Base-by-base conservation (phyloP, 1,140 invertebrate species). In the Epicauta chinensis region DNA sequence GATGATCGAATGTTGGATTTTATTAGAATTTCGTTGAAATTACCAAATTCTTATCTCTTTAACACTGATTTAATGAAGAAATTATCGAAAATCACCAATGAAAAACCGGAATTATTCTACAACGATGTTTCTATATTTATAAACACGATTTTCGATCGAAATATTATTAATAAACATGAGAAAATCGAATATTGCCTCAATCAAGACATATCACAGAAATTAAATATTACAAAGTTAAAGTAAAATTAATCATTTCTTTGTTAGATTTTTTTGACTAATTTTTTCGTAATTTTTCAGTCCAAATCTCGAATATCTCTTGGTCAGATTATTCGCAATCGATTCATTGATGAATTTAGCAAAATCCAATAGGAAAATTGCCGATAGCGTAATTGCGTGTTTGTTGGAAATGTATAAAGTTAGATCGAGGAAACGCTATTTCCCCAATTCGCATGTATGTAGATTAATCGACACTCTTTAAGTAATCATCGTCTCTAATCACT, bases 381-480 rank as follows among this genome's bases (percentile, higher is more conserved):
- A 54, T 37, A 31, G 17, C 13, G 31, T 62, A n/a, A 38, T 51
- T 30, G 34, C 32, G 16, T 15, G 16, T n/a, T 42, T 64, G 23
- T 31, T 50, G 30, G 37, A 52, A 15, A 47, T 39, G 44, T 66
- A 64, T 46, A 37, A 30, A 16, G 15, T 43, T 29, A 23, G 51
- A 41, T 63, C 53, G 37, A 56, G 55, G n/a, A 64, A 63, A 15
- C 53, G 73, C 12, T 75, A 74, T 63, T 75, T 71, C 63, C 65
- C 68, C 31, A 64, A 72, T 59, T 74, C 72, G 12, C 48, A 60
- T 48, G 61, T 65, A 56, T 52, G 4, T 3, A 1, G 7, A 23
- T 7, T 23, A 23, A 23, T 23, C n/a, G n/a, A n/a, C n/a, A n/a
- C n/a, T n/a, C n/a, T n/a, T n/a, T n/a, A n/a, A n/a, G n/a, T n/a